These are phyloP conservation scores for Halcyon senegalensis DNA, from an alignment of 2,113 vertebrate genomes.

Conservation along the genomic window DNA sequence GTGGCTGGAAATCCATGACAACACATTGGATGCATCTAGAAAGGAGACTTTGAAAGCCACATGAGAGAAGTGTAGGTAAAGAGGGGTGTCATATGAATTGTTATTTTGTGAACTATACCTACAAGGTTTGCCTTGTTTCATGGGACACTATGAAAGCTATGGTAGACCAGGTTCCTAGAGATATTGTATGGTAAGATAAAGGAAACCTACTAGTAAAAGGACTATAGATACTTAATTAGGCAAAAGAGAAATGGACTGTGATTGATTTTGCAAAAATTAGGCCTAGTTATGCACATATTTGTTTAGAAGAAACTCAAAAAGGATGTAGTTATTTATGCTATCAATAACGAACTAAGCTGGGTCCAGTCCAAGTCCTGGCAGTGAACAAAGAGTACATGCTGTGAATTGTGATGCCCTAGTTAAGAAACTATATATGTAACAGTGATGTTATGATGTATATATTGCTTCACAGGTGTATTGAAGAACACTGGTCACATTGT, in stretches of 20 bases:
- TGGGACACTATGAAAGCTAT: neutral
- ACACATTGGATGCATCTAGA: neutral
- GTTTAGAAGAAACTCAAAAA: neutral
- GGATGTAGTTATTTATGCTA: neutral
- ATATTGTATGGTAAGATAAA: neutral
- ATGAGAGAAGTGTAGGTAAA: neutral
- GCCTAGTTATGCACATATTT: neutral
- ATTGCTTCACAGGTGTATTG: neutral
- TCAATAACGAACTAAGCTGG: neutral
- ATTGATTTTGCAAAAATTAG: neutral
- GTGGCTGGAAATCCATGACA: neutral
- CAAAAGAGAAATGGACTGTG: neutral
- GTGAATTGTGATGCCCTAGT: neutral
- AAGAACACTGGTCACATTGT: neutral
- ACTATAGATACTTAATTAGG: neutral
- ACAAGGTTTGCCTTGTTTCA: neutral
- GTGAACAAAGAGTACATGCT: neutral
- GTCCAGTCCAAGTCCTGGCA: neutral
- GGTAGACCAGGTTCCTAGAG: neutral
- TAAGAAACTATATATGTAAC: neutral
- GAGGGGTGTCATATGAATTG: neutral
- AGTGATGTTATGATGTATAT: neutral
- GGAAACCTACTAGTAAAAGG: neutral
- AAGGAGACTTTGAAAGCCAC: neutral
- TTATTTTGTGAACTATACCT: neutral